Percentiles rank a stretch among this genome's conserved stretches.
Conservation (phyloP, 2,113 vertebrate genomes). For the Mustela lutreola region DNA sequence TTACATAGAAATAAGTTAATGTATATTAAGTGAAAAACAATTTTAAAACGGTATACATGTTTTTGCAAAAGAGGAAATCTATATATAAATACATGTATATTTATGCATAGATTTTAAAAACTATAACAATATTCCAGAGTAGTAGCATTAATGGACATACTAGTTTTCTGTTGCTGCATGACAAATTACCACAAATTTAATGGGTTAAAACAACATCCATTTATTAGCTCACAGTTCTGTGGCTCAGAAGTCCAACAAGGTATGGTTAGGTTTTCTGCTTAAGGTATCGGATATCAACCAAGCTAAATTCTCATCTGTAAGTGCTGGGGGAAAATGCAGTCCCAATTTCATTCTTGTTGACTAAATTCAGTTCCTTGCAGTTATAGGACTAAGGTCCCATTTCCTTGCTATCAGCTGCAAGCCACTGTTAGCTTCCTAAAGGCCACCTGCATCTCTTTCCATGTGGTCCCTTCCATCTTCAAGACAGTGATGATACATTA, state of each 20-base stretch:
- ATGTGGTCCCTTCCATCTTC: neutral
- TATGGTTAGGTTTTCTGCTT: neutral
- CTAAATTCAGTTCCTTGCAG: neutral
- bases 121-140: neutral
- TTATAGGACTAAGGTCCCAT: neutral
- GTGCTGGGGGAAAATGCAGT: neutral
- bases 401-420: neutral
- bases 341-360: neutral
- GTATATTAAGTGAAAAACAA: constrained; percentile 16
- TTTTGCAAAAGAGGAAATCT: neutral
- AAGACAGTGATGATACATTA: neutral
- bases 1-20: constrained; percentile 3
- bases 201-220: neutral
- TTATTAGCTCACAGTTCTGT: neutral
- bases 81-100: neutral
- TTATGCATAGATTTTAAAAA: neutral
- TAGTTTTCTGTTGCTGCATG: neutral
- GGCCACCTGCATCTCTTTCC: neutral
- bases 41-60: neutral
- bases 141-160: neutral
- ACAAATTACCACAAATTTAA: neutral
- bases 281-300: neutral
- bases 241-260: neutral
- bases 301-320: neutral
- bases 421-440: neutral